These are phyloP conservation scores for Scotopteryx bipunctaria DNA, from an alignment of 2,888 invertebrate genomes.

Conservation along the genomic window DNA sequence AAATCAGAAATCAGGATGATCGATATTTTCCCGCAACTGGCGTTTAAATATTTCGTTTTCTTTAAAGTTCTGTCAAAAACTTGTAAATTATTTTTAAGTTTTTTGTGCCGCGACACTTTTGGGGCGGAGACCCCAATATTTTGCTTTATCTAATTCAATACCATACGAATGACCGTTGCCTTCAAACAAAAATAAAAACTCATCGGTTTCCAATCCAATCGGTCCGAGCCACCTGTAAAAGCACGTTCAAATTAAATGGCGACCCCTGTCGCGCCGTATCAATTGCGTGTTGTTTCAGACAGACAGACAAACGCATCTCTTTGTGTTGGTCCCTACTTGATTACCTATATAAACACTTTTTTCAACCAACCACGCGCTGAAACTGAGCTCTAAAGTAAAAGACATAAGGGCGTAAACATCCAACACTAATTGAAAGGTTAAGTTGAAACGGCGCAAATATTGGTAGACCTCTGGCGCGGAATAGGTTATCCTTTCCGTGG, in stretches of 20 bases:
- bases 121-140: not conserved
- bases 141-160: not conserved
- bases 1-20: too few relatives aligned
- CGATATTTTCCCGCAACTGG: too few relatives aligned
- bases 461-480: slow-evolving; percentile 50
- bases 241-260: slow-evolving; percentile 57
- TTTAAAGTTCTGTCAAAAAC: too few relatives aligned
- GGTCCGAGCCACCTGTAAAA: slow-evolving; percentile 33
- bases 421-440: slow-evolving; percentile 20
- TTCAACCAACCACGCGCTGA: slow-evolving; percentile 28
- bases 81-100: too few relatives aligned
- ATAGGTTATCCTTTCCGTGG: slow-evolving; percentile 41
- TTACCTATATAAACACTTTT: slow-evolving; percentile 64
- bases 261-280: slow-evolving; percentile 63
- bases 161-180: not conserved
- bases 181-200: slow-evolving; percentile 37
- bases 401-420: slow-evolving; percentile 40
- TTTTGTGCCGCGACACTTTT: not conserved
- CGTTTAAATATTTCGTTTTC: too few relatives aligned
- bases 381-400: slow-evolving; percentile 34
- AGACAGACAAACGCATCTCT: slow-evolving; percentile 68
- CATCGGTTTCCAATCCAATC: slow-evolving; percentile 34
- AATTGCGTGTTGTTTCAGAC: slow-evolving; percentile 72
- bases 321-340: slow-evolving; percentile 61
- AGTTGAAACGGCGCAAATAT: slow-evolving; percentile 43